Evolutionary conservation across 1,140 invertebrate genomes (phyloP).

Genomic region (Danaus melanippus): DNA sequence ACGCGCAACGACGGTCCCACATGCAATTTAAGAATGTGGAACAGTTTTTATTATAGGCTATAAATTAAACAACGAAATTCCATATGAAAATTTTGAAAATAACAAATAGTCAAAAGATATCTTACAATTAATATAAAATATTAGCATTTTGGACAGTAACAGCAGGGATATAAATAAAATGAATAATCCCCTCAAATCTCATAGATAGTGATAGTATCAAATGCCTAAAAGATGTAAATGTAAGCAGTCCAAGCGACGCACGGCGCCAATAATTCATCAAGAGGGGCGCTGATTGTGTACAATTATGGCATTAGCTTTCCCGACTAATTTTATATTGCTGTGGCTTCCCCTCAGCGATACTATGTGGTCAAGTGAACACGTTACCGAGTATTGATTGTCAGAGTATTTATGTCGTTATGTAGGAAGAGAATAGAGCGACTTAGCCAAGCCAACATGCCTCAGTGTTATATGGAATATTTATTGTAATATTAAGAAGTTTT

Average conservation of each 20-base stretch:
- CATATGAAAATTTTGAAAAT: not conserved
- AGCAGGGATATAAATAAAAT: conserved; percentile 10
- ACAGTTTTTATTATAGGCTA: conserved; percentile 37
- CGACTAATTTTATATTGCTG: conserved; percentile 58
- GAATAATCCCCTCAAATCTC: conserved; percentile 24
- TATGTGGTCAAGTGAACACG: conserved; percentile 28
- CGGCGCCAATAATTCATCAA: conserved; percentile 53
- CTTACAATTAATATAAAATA: not conserved
- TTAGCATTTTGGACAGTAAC: not conserved
- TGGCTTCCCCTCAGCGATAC: conserved; percentile 28
- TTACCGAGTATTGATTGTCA: not conserved
- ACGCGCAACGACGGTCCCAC: conserved; percentile 42
- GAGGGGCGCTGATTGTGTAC: conserved; percentile 61
- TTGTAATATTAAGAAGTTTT: too few species aligned
- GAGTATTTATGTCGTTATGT: too few species aligned
- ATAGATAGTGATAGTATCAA: conserved; percentile 37
- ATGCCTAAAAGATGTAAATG: conserved; percentile 60
- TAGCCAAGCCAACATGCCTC: too few species aligned
- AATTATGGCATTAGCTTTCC: conserved; percentile 67
- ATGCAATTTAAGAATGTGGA: conserved; percentile 62
- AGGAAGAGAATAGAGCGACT: too few species aligned
- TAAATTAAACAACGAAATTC: conserved; percentile 11
- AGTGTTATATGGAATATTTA: too few species aligned
- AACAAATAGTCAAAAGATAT: not conserved
- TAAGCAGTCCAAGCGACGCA: conserved; percentile 23